Evolutionary conservation across 1,140 invertebrate species (phyloP).

Genomic region (Drosophila nigrodunni): DNA sequence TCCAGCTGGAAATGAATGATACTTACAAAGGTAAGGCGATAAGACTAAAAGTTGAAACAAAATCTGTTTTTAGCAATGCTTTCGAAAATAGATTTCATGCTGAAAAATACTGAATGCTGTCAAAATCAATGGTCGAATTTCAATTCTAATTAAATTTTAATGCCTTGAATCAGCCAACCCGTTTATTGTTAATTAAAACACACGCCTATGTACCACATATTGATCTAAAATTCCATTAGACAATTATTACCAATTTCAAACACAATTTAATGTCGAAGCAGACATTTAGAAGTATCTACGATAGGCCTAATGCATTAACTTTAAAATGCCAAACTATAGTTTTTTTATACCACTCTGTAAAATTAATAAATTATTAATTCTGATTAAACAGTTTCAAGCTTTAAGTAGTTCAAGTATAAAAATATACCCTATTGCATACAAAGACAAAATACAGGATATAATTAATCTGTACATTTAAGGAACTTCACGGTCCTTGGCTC

Average conservation of each 20-base stretch:
- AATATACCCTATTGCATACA: too few relatives aligned
- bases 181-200: conserved; percentile 9
- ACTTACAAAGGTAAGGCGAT: conserved; percentile 36
- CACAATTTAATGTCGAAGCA: not conserved
- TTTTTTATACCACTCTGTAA: not conserved
- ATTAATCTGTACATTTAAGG: not conserved
- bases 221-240: conserved; percentile 45
- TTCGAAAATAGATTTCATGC: conserved; percentile 36
- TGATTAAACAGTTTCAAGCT: too few relatives aligned
- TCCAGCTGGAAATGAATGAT: conserved; percentile 1
- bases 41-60: conserved; percentile 39
- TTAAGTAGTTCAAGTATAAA: too few relatives aligned
- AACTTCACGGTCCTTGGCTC: not conserved
- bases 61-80: conserved; percentile 22
- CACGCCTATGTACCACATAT: conserved; percentile 47
- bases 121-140: conserved; percentile 5
- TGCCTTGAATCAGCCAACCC: conserved; percentile 4
- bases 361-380: too few relatives aligned
- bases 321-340: not conserved
- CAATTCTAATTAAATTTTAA: conserved; percentile 44
- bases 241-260: not conserved
- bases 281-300: not conserved
- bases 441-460: not conserved
- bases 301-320: not conserved
- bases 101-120: conserved; percentile 10